Evolutionary conservation across 2,888 invertebrate genomes (phyloP).

Genomic region (Mythimna pallens): DNA sequence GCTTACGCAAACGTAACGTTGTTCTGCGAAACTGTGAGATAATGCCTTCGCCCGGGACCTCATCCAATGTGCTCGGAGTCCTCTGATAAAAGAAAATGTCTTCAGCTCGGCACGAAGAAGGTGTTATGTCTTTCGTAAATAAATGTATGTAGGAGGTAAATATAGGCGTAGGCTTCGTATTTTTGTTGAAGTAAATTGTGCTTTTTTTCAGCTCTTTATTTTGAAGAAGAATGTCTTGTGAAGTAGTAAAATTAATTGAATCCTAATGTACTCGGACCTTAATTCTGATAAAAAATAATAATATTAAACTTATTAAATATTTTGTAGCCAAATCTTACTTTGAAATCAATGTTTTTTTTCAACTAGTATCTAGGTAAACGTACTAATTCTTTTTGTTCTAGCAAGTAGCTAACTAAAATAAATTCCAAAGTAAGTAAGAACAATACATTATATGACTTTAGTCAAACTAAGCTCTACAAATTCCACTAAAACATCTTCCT

Average conservation of each 20-base stretch:
- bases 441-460: neutral
- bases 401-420: neutral
- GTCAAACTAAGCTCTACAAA: neutral
- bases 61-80: slow-evolving; percentile 77
- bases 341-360: too few species aligned
- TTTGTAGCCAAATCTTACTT: too few species aligned
- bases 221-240: slow-evolving; percentile 6
- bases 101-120: slow-evolving; percentile 68
- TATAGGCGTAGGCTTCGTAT: neutral
- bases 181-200: neutral
- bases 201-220: neutral
- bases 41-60: slow-evolving; percentile 76
- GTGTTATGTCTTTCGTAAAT: slow-evolving; percentile 56
- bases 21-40: slow-evolving; percentile 78
- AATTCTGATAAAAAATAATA: neutral
- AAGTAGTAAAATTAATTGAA: neutral
- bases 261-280: neutral
- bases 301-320: neutral
- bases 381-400: neutral
- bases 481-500: slow-evolving; percentile 21
- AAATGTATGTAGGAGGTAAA: slow-evolving; percentile 36
- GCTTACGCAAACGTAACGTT: slow-evolving; percentile 73
- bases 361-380: too few species aligned
- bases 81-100: slow-evolving; percentile 83
- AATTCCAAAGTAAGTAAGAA: neutral